Evolutionary conservation across 2,888 invertebrate species (phyloP), one percentile per base, ranked within the genome.

Genomic region (Lamellibrachia columna): DNA sequence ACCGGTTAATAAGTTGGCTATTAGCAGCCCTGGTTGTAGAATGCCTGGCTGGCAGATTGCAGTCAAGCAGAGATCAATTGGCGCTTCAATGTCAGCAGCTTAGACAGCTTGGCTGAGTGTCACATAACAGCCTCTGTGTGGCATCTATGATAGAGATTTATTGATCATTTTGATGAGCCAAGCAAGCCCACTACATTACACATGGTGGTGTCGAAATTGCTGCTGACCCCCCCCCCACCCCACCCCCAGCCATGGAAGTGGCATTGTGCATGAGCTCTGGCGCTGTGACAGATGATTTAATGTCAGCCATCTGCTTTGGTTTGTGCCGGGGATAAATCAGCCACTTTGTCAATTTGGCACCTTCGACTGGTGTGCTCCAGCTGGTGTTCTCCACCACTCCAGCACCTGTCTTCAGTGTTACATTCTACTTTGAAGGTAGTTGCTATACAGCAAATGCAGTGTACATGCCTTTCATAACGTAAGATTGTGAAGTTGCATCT

Each of bases 271-370:
- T 15, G 58, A 11, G 58, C 22, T 22, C 75, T 75, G 75, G n/a
- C 6, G 22, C 75, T 22, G 75, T 75, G 75, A 75, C 75, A 75
- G 75, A 75, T 75, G 75, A 75, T 75, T 75, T 75, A 75, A 75
- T 75, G 75, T 75, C 75, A 0, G 75, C 75, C 22, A 22, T 22
- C 75, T 22, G 75, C 75, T 22, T 75, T 75, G 75, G 22, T 75
- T 75, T 11, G 11, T n/a, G 22, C 75, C 4, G 22, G 75, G 75
- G 75, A 75, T 75, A 75, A 75, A 75, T 75, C 75, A 75, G 15
- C 75, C 75, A 75, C 75, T 75, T 75, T 75, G 75, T 75, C 75
- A 75, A 75, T 75, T 75, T 75, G 75, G 75, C 75, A 75, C 75
- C 75, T 75, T 75, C 75, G n/a, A 6, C 75, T 75, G 6, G 22